Base-by-base conservation (phyloP, 1,140 invertebrate species). In the Charaxes varanes region DNA sequence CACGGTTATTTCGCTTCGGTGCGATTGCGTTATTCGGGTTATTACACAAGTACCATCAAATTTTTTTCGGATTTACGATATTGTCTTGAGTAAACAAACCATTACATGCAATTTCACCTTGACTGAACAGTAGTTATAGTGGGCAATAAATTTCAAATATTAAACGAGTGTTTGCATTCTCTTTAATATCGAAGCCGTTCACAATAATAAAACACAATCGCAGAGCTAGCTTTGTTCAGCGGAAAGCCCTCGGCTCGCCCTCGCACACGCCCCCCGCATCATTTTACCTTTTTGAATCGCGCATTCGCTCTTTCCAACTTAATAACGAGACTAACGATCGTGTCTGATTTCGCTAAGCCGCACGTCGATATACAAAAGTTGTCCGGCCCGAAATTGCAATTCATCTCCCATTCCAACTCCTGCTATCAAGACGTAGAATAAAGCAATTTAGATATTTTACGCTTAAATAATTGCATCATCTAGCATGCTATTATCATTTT, bases 271-370 rank as follows among this genome's bases (percentile, higher is more conserved):
- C n/a, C 26, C 37, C 37, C 37, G 26, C 27, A 38, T 28, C 35
- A 37, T 28, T 38, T 28, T 12, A 38, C 36, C 36, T 28, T 38
- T 46, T 48, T 38, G 10, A 56, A 41, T 41, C 44, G 35, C 22
- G 17, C 11, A 34, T 41, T 34, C 46, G 27, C 46, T 47, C 47
- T 42, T 42, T 40, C 42, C 48, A 47, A 51, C 46, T 62, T 59
- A 59, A 53, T 56, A 59, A 59, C 38, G 49, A 45, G 42, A 45
- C 24, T 52, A 40, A 40, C 37, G 37, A 40, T 31, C 37, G 26
- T 19, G 18, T 6, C 24, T n/a, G 27, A 30, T 31, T 19, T 27
- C 17, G 13, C 24, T 38, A 7, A 30, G 13, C 26, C 22, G 16
- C n/a, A 22, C 35, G 35, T 38, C 15, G 27, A 40, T 31, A 40